Evolutionary conservation across 1,140 invertebrate genomes (phyloP).

Genomic region (Cepaea nemoralis): DNA sequence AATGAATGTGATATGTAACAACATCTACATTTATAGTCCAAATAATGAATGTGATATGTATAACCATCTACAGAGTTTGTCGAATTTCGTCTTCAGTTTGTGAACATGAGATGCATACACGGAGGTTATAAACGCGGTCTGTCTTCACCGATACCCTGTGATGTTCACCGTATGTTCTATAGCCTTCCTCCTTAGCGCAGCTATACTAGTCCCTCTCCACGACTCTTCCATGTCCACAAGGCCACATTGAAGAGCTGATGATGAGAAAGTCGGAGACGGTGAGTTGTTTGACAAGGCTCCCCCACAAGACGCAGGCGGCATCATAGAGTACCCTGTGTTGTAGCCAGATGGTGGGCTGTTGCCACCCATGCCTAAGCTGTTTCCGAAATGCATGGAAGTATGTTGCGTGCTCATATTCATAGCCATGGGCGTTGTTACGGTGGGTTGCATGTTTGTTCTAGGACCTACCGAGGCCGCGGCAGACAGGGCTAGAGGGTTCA

Average conservation of each 20-base stretch:
- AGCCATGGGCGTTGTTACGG: constrained; percentile 17
- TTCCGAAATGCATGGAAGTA: constrained; percentile 45
- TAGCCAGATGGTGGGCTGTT: constrained; percentile 45
- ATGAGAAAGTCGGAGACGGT: constrained; percentile 56
- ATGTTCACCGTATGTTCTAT: constrained; percentile 71
- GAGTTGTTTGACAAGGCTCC: constrained; percentile 52
- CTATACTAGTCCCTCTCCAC: constrained; percentile 73
- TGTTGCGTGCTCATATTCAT: constrained; percentile 16
- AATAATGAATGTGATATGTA: too few relatives aligned
- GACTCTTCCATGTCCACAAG: constrained; percentile 78
- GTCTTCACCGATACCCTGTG: constrained; percentile 62
- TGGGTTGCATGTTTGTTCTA: constrained; percentile 51
- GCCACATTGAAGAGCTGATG: constrained; percentile 77
- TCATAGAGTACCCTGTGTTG: constrained; percentile 40
- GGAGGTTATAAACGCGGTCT: too few relatives aligned
- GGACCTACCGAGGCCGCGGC: constrained; percentile 50
- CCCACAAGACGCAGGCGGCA: background rate
- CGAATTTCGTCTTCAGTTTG: too few relatives aligned
- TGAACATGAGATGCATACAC: too few relatives aligned
- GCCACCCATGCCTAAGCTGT: constrained; percentile 55
- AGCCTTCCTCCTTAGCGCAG: constrained; percentile 71
- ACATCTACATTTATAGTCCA: too few relatives aligned
- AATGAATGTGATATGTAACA: too few relatives aligned
- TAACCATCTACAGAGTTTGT: too few relatives aligned
- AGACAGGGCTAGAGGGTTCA: constrained; percentile 61